phyloP scores from a whole-genome alignment of 1,140 invertebrate genomes.

The Lepeophtheirus salmonis region DNA sequence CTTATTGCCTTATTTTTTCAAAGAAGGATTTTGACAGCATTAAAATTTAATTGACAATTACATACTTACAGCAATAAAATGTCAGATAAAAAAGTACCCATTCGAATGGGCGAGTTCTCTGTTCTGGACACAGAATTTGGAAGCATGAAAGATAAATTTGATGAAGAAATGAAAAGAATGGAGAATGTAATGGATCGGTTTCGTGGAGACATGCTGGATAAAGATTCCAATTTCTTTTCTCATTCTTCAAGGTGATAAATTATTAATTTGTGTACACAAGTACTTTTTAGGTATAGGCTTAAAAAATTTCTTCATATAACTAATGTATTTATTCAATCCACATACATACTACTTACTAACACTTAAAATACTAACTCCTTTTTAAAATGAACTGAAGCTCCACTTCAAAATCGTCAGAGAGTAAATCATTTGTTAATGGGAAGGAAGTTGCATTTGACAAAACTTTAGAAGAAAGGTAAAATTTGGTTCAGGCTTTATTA shows the following conservation, averaged over 20 bases:
- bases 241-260: too few relatives aligned
- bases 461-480: background rate
- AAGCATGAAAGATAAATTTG: constrained; percentile 43
- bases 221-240: constrained; percentile 60
- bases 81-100: background rate
- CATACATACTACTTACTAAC: background rate
- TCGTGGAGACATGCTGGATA: constrained; percentile 72
- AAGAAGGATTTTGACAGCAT: too few relatives aligned
- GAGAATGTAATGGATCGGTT: constrained; percentile 95
- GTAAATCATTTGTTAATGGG: background rate
- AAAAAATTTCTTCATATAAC: too few relatives aligned
- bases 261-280: too few relatives aligned
- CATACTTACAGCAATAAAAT: too few relatives aligned
- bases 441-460: background rate
- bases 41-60: too few relatives aligned
- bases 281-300: too few relatives aligned
- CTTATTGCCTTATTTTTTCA: background rate
- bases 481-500: too few relatives aligned
- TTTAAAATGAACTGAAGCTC: constrained; percentile 34
- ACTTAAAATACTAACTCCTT: background rate
- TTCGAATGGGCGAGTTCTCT: background rate
- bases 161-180: constrained; percentile 91
- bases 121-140: background rate
- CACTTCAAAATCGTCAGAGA: constrained; percentile 6
- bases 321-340: too few relatives aligned